phyloP scores from a whole-genome alignment of 2,888 invertebrate genomes.

The Halocaridina rubra region DNA sequence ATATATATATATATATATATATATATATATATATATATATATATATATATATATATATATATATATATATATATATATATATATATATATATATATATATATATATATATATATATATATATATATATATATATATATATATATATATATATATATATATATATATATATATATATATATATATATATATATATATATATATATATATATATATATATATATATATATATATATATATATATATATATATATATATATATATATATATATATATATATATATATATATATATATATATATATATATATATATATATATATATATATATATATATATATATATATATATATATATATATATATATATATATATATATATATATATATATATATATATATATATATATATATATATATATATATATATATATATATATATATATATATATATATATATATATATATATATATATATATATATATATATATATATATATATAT shows the following conservation, averaged over 20 bases:
- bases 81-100: neutral
- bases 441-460: neutral
- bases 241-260: neutral
- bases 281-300: slow-evolving; percentile 8
- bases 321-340: neutral
- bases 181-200: neutral
- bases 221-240: neutral
- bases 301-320: neutral
- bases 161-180: neutral
- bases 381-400: neutral
- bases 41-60: neutral
- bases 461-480: neutral
- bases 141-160: neutral
- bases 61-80: neutral
- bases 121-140: neutral
- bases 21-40: neutral
- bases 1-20: slow-evolving; percentile 8
- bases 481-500: neutral
- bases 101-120: neutral
- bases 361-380: neutral
- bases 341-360: neutral
- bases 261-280: neutral
- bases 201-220: neutral
- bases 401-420: neutral
- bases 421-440: neutral